These are phyloP conservation scores for Pogoniulus pusillus DNA, from an alignment of 2,797 vertebrate genomes.

Conservation along the genomic window DNA sequence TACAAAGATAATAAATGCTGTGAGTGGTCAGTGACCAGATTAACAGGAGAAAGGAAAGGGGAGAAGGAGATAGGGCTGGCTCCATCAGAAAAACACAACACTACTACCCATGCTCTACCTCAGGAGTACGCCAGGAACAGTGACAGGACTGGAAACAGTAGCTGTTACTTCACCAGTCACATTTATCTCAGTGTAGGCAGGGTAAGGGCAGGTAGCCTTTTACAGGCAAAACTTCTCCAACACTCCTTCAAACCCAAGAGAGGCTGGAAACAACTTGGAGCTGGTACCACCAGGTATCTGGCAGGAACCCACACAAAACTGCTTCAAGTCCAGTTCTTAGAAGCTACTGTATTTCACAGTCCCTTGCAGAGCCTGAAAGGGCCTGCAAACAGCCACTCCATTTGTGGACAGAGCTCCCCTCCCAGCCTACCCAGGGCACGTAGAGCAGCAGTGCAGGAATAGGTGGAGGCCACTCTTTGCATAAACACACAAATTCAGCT, in stretches of 20 bases:
- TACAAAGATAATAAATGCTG: conserved; percentile 51
- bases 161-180: not conserved
- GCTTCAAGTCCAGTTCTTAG: not conserved
- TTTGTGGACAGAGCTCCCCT: not conserved
- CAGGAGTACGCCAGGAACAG: conserved; percentile 45
- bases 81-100: not conserved
- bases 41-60: conserved; percentile 39
- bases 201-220: not conserved
- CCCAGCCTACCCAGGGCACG: rapidly evolving
- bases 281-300: rapidly evolving
- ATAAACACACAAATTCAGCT: not conserved
- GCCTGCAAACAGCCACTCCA: not conserved
- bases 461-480: not conserved
- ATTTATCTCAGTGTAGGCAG: not conserved
- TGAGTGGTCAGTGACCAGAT: conserved; percentile 66
- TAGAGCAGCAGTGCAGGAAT: not conserved
- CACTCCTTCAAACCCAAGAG: not conserved
- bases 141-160: conserved; percentile 34
- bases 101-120: conserved; percentile 2
- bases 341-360: not conserved
- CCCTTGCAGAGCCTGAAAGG: not conserved
- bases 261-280: not conserved
- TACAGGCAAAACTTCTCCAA: not conserved
- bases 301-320: rapidly evolving
- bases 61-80: conserved; percentile 24